Conservation (phyloP, 2,888 invertebrate species). For the Pollenia amentaria region DNA sequence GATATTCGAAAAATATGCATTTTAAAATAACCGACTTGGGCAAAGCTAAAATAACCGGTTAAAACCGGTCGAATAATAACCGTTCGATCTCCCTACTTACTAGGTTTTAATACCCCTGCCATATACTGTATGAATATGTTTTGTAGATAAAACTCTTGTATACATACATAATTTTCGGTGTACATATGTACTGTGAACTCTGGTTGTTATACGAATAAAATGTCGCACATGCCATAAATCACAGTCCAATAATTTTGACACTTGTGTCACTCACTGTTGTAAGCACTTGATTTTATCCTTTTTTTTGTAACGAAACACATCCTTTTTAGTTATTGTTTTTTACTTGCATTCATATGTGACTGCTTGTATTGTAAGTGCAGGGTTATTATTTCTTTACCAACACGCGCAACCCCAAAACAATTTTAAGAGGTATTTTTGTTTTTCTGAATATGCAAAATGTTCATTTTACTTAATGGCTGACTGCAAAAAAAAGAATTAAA, state of each 20-base stretch:
- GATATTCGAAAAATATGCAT: too few relatives aligned
- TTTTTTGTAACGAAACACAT: slow-evolving; percentile 50
- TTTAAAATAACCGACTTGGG: too few relatives aligned
- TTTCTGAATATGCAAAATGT: slow-evolving; percentile 60
- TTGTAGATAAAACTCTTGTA: background rate
- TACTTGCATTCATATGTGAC: slow-evolving; percentile 44
- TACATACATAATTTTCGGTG: background rate
- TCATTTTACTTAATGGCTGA: slow-evolving; percentile 49
- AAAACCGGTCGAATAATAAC: too few relatives aligned
- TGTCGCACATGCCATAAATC: slow-evolving; percentile 70
- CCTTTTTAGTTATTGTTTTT: slow-evolving; percentile 40
- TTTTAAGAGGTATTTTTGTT: slow-evolving; percentile 45
- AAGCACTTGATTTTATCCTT: slow-evolving; percentile 44
- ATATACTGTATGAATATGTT: background rate
- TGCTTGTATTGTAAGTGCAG: slow-evolving; percentile 22
- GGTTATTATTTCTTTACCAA: slow-evolving; percentile 31
- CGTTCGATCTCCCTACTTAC: too few relatives aligned
- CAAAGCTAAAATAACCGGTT: too few relatives aligned
- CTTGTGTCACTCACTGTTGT: slow-evolving; percentile 67
- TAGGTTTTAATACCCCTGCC: too few relatives aligned
- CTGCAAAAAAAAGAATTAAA: slow-evolving; percentile 16
- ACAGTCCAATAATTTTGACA: slow-evolving; percentile 73
- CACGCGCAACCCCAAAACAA: slow-evolving; percentile 44
- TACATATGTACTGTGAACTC: slow-evolving; percentile 7
- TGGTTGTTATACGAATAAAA: slow-evolving; percentile 54